phyloP scores from a whole-genome alignment of 2,113 vertebrate genomes.

The Zapus hudsonius region DNA sequence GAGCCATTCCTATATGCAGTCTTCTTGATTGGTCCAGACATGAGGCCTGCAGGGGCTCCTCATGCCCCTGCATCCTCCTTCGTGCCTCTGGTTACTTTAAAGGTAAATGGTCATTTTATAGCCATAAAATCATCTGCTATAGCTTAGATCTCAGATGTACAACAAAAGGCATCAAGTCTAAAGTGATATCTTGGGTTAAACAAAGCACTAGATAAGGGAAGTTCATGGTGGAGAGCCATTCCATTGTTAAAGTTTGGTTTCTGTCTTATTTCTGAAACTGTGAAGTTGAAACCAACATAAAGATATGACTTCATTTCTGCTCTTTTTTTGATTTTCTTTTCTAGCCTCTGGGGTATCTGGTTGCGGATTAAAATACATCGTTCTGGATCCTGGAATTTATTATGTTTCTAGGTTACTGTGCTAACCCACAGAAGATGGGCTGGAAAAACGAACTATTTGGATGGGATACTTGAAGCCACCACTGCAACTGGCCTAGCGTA shows the following conservation, averaged over 20 bases:
- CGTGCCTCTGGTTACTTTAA: no score
- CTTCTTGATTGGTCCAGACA: not conserved
- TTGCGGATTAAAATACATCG: not conserved
- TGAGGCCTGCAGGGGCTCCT: not conserved
- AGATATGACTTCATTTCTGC: not conserved
- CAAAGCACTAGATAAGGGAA: not conserved
- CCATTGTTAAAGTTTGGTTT: not conserved
- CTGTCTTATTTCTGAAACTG: not conserved
- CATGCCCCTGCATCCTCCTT: not conserved
- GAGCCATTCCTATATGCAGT: not conserved
- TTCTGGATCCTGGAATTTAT: not conserved
- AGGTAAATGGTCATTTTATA: no score
- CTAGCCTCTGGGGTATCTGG: not conserved
- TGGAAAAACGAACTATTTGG: not conserved
- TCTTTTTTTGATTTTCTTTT: not conserved
- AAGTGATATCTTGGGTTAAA: not conserved
- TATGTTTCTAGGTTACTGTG: not conserved
- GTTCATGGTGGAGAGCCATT: not conserved
- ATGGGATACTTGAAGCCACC: not conserved
- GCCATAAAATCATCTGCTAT: not conserved
- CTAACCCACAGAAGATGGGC: not conserved
- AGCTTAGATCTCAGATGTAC: not conserved
- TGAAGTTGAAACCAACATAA: not conserved
- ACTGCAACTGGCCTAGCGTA: accelerated
- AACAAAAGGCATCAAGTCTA: not conserved